Evolutionary conservation across 2,888 invertebrate species (phyloP), one percentile per base, ranked within the genome.

Genomic region (Neuroscelio doddi): DNA sequence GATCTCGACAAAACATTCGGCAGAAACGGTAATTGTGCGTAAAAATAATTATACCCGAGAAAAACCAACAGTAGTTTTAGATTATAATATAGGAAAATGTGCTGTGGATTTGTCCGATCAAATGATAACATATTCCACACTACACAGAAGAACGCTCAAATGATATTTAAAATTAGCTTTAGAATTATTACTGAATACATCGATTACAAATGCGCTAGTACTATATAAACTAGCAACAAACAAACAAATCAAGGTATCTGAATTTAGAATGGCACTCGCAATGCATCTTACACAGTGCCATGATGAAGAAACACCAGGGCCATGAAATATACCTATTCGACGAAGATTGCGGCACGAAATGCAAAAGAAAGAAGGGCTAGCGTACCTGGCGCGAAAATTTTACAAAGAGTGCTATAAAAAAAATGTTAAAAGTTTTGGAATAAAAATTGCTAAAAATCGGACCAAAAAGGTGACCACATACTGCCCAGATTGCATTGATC

Each of bases 391-490:
- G 5, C 21, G 21, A 21, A 21, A 21, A 5, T 21, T 21, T 21
- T 21, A 5, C 21, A 21, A 5, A 21, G 21, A 21, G 5, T 21
- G 21, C 5, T 21, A 21, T 5, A 21, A 21, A 21, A n/a, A 21
- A 21, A 21, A 52, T 21, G 21, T 21, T 5, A 21, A 21, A 26
- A 10, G 12, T 12, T 53, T 53, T 16, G 53, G 53, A 9, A n/a
- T 12, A 36, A 15, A 47, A 30, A 41, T 39, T 41, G 56, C 47
- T 30, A 39, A 49, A 30, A 56, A 47, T 56, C 14, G 24, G 27
- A 45, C 58, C 5, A 58, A 51, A 24, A 58, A 39, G 29, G 58
- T 51, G 12, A 45, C 45, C 8, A 50, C 50, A n/a, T 58, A 45
- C 12, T 51, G 50, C 38, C 5, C 16, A 17, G 50, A 58, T 44